Base-by-base conservation (phyloP, 2,797 vertebrate species). In the Melanotaenia trifasciata region DNA sequence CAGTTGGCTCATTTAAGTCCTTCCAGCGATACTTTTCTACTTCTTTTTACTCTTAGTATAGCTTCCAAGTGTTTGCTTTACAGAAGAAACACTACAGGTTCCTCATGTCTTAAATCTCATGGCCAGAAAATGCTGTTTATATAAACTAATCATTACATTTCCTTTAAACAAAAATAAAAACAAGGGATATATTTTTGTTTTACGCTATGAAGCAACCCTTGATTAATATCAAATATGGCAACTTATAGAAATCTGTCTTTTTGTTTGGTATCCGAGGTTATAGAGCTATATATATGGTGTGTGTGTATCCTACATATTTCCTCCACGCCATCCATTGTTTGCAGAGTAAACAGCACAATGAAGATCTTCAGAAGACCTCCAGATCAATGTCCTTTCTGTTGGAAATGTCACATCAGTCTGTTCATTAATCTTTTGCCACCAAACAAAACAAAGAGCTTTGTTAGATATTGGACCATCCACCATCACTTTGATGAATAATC, bases 381-480 rank as follows among this genome's bases (percentile, higher is more conserved):
- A 78, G 92, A 93, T 93, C 92, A 89, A 92, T 91, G 91, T 90
- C 88, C 68, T 87, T 84, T 79, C 85, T 81, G 88, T 73, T 88
- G 87, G 59, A 93, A 93, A 92, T 93, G 91, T 90, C 92, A 91
- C 72, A 80, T 75, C 72, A 36, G 67, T 76, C 86, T 75, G 79
- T 88, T 91, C 87, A 92, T 93, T 92, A 88, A 92, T 92, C 89
- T 89, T 88, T 88, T 64, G 80, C 83, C 84, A 85, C 88, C 76
- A 54, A 85, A 86, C 87, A 89, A 85, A 92, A 87, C 89, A 89
- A 90, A 87, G 84, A 78, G 85, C 85, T 85, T 80, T 79, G 88
- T 82, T 77, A 79, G 89, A 89, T 90, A 84, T 87, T 79, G 87
- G 78, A 81, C 18, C 64, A 54, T 83, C 77, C 81, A 43, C 74